phyloP scores from a whole-genome alignment of 2,113 vertebrate genomes.

The Rostratula benghalensis region DNA sequence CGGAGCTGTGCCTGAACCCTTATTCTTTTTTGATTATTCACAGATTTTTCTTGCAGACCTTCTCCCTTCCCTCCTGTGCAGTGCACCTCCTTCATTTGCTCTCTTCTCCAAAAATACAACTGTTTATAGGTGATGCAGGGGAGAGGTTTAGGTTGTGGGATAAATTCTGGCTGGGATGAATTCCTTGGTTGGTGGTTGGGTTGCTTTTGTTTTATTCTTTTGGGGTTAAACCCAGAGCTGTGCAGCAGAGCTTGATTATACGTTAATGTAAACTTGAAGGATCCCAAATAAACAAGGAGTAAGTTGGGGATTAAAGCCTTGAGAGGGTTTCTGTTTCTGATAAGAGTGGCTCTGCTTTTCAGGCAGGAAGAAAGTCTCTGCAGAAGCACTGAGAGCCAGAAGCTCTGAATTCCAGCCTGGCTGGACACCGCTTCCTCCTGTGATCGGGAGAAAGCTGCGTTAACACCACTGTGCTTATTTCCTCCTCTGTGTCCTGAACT shows the following conservation, averaged over 20 bases:
- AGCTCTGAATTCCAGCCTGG: not conserved
- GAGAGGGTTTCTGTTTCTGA: not conserved
- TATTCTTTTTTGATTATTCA: not conserved
- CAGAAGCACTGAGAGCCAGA: not conserved
- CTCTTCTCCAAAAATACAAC: not conserved
- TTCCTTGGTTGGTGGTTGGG: not conserved
- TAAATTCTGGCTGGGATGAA: not conserved
- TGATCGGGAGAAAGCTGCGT: not conserved
- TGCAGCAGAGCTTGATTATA: not conserved
- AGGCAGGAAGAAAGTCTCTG: not conserved
- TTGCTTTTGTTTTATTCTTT: not conserved
- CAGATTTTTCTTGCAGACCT: not conserved
- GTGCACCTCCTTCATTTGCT: not conserved
- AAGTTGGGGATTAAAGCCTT: not conserved
- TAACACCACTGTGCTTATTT: not conserved
- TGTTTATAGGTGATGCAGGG: not conserved
- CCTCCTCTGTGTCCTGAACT: not conserved
- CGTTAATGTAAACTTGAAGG: not conserved
- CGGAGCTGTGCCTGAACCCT: not conserved
- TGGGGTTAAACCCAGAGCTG: not conserved
- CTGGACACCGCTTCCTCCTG: not conserved
- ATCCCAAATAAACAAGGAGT: not conserved
- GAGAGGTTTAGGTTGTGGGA: not conserved
- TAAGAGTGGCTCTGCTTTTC: not conserved
- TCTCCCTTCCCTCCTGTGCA: not conserved